Percentiles rank a stretch among this genome's conserved stretches.
phyloP scores from a whole-genome alignment of 2,113 vertebrate genomes.

The Podarcis raffonei region DNA sequence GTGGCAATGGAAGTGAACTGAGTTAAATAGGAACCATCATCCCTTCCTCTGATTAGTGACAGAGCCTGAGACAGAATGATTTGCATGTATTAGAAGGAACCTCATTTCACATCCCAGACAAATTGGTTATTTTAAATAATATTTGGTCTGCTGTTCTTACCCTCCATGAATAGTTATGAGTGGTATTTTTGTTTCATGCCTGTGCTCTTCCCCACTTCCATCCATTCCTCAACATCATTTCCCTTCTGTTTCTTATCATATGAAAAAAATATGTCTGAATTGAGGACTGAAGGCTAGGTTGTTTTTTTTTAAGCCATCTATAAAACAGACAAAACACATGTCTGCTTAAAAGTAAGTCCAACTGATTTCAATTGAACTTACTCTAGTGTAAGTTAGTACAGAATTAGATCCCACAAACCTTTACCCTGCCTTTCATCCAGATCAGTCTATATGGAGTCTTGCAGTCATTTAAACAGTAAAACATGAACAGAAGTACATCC shows the following conservation, averaged over 20 bases:
- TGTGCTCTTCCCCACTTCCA: background rate
- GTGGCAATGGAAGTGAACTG: conserved; percentile 19
- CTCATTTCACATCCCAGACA: conserved; percentile 25
- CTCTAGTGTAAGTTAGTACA: background rate
- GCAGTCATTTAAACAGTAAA: background rate
- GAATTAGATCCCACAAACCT: background rate
- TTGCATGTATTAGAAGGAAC: conserved; percentile 35
- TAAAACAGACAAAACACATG: background rate
- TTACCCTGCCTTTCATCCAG: background rate
- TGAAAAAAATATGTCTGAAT: accelerated
- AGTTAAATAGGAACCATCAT: background rate
- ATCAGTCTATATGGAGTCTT: no score
- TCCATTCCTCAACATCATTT: background rate
- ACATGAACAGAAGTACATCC: background rate
- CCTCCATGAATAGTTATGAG: conserved; percentile 15
- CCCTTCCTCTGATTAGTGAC: conserved; percentile 2
- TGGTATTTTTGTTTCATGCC: background rate
- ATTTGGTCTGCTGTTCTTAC: conserved; percentile 23
- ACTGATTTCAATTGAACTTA: background rate
- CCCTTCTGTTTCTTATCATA: conserved; percentile 23
- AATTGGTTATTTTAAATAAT: conserved; percentile 33
- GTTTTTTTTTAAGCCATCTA: background rate
- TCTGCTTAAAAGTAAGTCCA: background rate
- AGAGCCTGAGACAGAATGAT: background rate
- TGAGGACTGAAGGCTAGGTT: background rate